phyloP scores from a whole-genome alignment of 2,113 vertebrate species.

The Sapayoa aenigma region DNA sequence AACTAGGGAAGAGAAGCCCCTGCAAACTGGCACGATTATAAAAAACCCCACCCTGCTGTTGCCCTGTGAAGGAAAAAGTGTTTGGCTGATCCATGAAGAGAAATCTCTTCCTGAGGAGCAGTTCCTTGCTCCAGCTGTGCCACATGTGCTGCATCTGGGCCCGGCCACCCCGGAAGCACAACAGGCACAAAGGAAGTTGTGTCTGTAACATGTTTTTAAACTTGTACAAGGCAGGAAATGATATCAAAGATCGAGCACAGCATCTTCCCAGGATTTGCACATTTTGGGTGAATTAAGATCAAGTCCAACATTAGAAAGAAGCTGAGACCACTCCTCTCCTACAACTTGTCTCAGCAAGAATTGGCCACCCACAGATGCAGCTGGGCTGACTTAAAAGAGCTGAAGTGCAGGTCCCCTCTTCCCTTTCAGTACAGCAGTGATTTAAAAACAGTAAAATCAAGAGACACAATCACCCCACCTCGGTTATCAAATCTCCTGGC shows the following conservation, averaged over 20 bases:
- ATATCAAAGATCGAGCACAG: not conserved
- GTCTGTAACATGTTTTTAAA: not conserved
- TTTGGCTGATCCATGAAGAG: not conserved
- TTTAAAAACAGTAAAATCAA: not conserved
- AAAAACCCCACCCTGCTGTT: not conserved
- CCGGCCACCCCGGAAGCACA: fast-evolving
- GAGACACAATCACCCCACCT: not conserved
- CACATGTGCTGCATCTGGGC: not conserved
- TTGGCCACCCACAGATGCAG: not conserved
- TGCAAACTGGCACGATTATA: not conserved
- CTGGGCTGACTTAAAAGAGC: not conserved
- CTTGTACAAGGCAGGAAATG: not conserved
- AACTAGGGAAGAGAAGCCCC: not conserved
- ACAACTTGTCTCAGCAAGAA: not conserved
- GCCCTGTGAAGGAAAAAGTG: not conserved
- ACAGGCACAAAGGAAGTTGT: not conserved
- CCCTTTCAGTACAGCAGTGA: not conserved
- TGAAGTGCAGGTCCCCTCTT: not conserved
- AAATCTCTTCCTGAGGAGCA: not conserved
- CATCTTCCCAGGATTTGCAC: not conserved
- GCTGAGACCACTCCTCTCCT: not conserved
- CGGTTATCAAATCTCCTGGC: not conserved
- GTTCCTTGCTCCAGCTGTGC: not conserved
- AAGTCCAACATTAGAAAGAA: not conserved
- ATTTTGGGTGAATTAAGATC: not conserved